A percentile compares a stretch with the other conserved stretches of the same genome.
These are phyloP conservation scores for Globia sparganii DNA, from an alignment of 2,888 invertebrate species.

Conservation along the genomic window DNA sequence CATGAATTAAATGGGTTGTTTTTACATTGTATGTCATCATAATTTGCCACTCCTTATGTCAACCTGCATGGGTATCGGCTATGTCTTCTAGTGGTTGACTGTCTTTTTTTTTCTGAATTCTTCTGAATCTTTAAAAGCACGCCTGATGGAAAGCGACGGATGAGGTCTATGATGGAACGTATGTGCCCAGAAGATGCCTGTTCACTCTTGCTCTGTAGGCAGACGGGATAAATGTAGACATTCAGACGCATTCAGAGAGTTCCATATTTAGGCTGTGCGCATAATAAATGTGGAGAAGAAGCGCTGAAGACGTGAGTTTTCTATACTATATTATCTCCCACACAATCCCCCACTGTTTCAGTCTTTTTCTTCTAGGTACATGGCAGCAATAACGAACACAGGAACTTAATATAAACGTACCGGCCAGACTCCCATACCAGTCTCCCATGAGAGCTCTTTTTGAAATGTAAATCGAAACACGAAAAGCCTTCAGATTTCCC, in stretches of 20 bases:
- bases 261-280: too few species aligned
- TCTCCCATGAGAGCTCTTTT: slow-evolving; percentile 75
- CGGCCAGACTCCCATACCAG: slow-evolving; percentile 64
- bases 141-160: too few species aligned
- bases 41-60: too few species aligned
- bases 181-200: too few species aligned
- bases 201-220: too few species aligned
- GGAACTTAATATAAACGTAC: slow-evolving; percentile 13
- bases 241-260: too few species aligned
- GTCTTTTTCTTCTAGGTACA: not conserved
- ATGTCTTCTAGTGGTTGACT: not conserved
- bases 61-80: not conserved
- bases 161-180: not conserved
- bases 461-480: slow-evolving; percentile 88
- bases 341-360: not conserved
- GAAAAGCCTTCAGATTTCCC: slow-evolving; percentile 81
- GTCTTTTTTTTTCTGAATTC: not conserved
- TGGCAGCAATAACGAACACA: not conserved
- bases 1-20: not conserved
- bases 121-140: too few species aligned
- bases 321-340: not conserved
- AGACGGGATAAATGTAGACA: not conserved
- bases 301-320: not conserved
- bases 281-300: not conserved
- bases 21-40: too few species aligned